These are phyloP conservation scores for Pangasius macronema DNA, from an alignment of 2,797 vertebrate genomes.

Conservation along the genomic window DNA sequence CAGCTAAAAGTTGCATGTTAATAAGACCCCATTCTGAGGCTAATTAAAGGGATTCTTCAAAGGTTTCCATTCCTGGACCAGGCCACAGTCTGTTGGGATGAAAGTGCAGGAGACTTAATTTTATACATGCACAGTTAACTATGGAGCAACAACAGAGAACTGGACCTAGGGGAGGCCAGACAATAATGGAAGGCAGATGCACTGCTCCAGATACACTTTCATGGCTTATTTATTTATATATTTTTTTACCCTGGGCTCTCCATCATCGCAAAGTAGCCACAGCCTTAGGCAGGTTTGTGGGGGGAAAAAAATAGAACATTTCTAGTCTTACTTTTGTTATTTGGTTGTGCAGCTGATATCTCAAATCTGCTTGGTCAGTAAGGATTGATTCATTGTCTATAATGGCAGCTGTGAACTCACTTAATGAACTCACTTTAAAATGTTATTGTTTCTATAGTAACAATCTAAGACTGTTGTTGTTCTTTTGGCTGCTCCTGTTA, in stretches of 20 bases:
- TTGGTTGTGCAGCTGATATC: neutral
- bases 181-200: constrained; percentile 52
- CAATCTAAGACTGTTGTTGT: neutral
- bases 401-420: neutral
- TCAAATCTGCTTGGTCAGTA: neutral
- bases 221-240: constrained; percentile 9
- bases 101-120: constrained; percentile 48
- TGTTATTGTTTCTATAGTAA: neutral
- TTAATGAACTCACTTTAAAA: neutral
- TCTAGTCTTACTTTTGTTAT: neutral
- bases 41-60: constrained; percentile 45
- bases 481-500: too few species aligned
- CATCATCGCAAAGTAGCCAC: constrained; percentile 5
- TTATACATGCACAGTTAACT: constrained; percentile 52
- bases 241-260: constrained; percentile 16
- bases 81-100: constrained; percentile 38
- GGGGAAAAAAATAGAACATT: neutral
- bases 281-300: neutral
- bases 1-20: constrained; percentile 36
- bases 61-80: constrained; percentile 41
- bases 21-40: constrained; percentile 43
- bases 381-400: neutral
- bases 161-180: constrained; percentile 51
- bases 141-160: constrained; percentile 50
- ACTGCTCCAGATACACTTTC: constrained; percentile 59